Base-by-base conservation (phyloP, 2,113 vertebrate species). In the Lagopus muta region DNA sequence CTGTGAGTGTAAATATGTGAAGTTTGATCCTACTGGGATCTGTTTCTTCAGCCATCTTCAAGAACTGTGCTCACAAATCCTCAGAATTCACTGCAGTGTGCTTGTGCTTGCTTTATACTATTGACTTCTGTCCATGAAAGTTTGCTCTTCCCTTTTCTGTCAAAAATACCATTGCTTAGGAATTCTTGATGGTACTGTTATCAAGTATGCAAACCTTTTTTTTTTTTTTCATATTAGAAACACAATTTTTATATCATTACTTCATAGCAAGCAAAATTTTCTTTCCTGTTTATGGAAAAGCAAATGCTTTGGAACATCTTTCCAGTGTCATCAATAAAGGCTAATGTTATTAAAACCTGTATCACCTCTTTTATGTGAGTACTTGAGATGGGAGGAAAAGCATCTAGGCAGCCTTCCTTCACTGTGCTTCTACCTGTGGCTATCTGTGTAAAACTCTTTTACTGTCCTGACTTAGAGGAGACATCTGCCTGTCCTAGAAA, bases 11-110 rank as follows among this genome's bases (percentile, higher is more conserved):
- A 88, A 95, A 90, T 91, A 43, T 73, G 48, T 67, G 92, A 75
- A 22, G 74, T 74, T 94, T 85, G 94, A 95, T 96, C 95, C 94
- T 95, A 79, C 88, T 91, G 67, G 92, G 86, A 94, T 94, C 90
- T 85, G 11, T 75, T 82, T 89, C 57, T 89, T 71, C 58, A 92
- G 74, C 61, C 72, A 85, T 91, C 61, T 30, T 88, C 82, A 82
- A 84, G 54, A 83, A 94, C 61, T 88, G 73, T 92, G 61, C 50
- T 90, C 66, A 83, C 32, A 61, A 83, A 74, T 71, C 17, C 47
- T 34, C n/a, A 81, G 57, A 86, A 52, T 90, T 72, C 73, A 52
- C 85, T 86, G 32, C 43, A 58, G 43, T 20, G 27, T 48, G 25
- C n/a, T 47, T 70, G 40, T 69, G 54, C 76, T 76, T 82, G 34